Base-by-base conservation (phyloP, 2,797 vertebrate species). In the Enteromius fasciolatus region DNA sequence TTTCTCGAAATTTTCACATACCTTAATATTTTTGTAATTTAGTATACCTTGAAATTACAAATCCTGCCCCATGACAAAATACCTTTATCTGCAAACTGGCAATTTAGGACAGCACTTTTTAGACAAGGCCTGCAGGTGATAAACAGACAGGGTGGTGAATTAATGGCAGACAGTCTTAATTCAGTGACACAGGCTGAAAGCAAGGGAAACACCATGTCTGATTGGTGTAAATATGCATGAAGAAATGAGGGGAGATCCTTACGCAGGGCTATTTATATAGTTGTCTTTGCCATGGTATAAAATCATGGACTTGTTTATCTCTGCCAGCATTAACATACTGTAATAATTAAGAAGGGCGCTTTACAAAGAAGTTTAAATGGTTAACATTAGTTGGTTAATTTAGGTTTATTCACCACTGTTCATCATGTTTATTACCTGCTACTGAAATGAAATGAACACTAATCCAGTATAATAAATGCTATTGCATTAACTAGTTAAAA, bases 1-100 rank as follows among this genome's bases (percentile, higher is more conserved):
- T 63, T 73, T 36, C 31, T 41, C 1, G 14, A 66, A 64, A 36
- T 83, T 72, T 84, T 81, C 46, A 66, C 59, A 76, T 84, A 78
- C 77, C 52, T 83, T 80, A 83, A 84, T 85, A 64, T 74, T 89
- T 86, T 78, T 54, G 78, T 79, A 84, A 86, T 81, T 83, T 86
- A 79, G 74, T 68, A 85, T 80, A 84, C 81, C 78, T 83, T 87
- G 76, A 87, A 86, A 86, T 88, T 84, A 86, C 66, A 87, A 85
- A 85, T 84, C 76, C 81, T 85, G 70, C 76, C 77, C 83, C 73
- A 73, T 89, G 85, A 87, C 83, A 87, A 87, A 86, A 83, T 82
- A 61, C 68, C 74, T 81, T 88, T 86, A 86, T 85, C 81, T 87
- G 20, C 50, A 80, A 61, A 23, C 80, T 78, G 78, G 31, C 33